Evolutionary conservation across 2,888 invertebrate genomes (phyloP), one percentile per base, ranked within the genome.

Genomic region (Rugalucina vietnamica): DNA sequence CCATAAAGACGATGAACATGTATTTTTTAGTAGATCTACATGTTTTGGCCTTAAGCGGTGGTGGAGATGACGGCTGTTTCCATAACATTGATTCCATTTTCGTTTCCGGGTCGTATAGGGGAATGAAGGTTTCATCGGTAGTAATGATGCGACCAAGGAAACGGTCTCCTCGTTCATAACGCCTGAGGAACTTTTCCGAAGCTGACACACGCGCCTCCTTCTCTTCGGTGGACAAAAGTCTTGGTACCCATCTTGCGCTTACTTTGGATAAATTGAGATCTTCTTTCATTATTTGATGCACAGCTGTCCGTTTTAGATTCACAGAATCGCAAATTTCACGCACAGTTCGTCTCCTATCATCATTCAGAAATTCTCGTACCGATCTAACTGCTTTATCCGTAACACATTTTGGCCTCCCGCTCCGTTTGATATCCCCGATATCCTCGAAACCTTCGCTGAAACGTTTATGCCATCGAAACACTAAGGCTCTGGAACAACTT

Each of bases 11-110:
- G 27, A 60, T 60, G 60, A 76, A 81, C 76, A 69, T 70, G 2
- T 32, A n/a, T 21, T 65, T 69, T 24, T 57, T 43, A 21, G 21
- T 43, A n/a, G 76, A n/a, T n/a, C n/a, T n/a, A n/a, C n/a, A n/a
- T n/a, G n/a, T n/a, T n/a, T 39, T 76, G 5, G 76, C 43, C 39
- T 72, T 81, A 34, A n/a, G 32, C 18, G 81, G 81, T 3, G 75
- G 70, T 0, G 72, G 81, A 14, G 54, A 70, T n/a, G 70, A 50
- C 32, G 43, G 24, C 27, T 24, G n/a, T 29, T 76, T 81, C 81
- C 54, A 76, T n/a, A 76, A 54, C 50, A 34, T 65, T 5, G 81
- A 81, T 36, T 71, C 54, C 70, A 50, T 65, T 71, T 81, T 81
- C 10, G 54, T 71, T 39, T 81, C 81, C 10, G 81, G 81, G 37